Evolutionary conservation across 1,140 invertebrate genomes (phyloP), one percentile per base, ranked within the genome.

Genomic region (Drosophila ambigua): DNA sequence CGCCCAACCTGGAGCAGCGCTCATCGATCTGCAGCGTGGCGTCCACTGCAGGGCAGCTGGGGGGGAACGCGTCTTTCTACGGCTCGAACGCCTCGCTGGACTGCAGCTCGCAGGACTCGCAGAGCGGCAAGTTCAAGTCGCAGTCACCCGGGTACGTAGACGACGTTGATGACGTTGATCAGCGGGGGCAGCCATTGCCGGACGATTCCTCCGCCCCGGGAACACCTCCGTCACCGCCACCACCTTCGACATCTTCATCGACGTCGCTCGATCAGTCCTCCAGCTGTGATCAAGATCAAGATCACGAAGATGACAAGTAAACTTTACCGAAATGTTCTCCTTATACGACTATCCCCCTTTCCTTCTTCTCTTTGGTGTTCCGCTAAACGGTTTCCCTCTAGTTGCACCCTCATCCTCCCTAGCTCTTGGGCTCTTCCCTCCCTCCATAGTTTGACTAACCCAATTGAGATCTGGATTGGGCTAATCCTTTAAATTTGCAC

Each of bases 101-200:
- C 57, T 81, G 53, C 55, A 79, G 79, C 59, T 39, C 35, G 35
- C 83, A 81, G 41, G 78, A 65, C 13, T 90, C 84, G 11, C 79
- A 89, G 15, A 88, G 81, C 69, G 73, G 69, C 64, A 91, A 90
- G 52, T 91, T 79, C 46, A 90, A 90, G 71, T 90, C 88, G 62
- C 84, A 76, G 72, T 91, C 87, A 76, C 88, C 90, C 49, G 88
- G 90, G 90, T 91, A 91, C 74, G 87, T 91, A 90, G 66, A 71
- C 28, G 59, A 63, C 53, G 49, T 61, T 24, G 54, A 51, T 44
- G 41, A 28, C 20, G 24, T n/a, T 35, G 26, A 24, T 24, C 28
- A 65, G 26, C 55, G 44, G 11, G 35, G 43, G 23, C 45, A 49
- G 24, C 26, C 48, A 49, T 39, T 45, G 13, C 46, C 20, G 24